These are phyloP conservation scores for Liparis tanakae DNA, from an alignment of 2,797 vertebrate species.

Conservation along the genomic window DNA sequence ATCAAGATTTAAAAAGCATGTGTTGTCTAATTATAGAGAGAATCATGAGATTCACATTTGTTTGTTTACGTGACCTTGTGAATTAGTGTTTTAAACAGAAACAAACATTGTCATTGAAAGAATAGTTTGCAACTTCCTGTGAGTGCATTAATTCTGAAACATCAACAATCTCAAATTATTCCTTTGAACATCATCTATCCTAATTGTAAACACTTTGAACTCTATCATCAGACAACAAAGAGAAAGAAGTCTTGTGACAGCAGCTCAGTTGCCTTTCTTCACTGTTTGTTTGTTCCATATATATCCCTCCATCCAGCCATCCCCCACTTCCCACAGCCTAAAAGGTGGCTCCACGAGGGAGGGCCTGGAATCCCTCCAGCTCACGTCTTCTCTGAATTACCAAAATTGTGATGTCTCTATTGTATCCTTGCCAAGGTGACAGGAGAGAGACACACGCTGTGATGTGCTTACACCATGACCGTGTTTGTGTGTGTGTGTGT, in stretches of 20 bases:
- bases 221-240: constrained; percentile 46
- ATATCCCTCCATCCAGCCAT: constrained; percentile 44
- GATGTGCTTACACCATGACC: constrained; percentile 28
- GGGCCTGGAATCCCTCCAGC: constrained; percentile 45
- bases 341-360: constrained; percentile 46
- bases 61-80: constrained; percentile 24
- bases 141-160: constrained; percentile 1
- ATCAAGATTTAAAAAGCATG: constrained; percentile 5
- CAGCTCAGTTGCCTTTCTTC: constrained; percentile 10
- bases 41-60: neutral
- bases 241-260: constrained; percentile 32
- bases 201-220: constrained; percentile 19
- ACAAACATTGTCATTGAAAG: constrained; percentile 12
- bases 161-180: constrained; percentile 21
- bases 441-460: constrained; percentile 32
- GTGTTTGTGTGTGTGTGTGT: constrained; percentile 19
- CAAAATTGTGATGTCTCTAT: constrained; percentile 28
- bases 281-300: constrained; percentile 58
- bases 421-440: constrained; percentile 42
- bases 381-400: constrained; percentile 33
- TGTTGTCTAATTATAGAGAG: constrained; percentile 22
- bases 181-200: neutral
- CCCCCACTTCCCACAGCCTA: constrained; percentile 59
- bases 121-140: constrained; percentile 45
- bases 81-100: neutral